Base-by-base conservation (phyloP, 2,888 invertebrate genomes). In the Drosophila lutescens region DNA sequence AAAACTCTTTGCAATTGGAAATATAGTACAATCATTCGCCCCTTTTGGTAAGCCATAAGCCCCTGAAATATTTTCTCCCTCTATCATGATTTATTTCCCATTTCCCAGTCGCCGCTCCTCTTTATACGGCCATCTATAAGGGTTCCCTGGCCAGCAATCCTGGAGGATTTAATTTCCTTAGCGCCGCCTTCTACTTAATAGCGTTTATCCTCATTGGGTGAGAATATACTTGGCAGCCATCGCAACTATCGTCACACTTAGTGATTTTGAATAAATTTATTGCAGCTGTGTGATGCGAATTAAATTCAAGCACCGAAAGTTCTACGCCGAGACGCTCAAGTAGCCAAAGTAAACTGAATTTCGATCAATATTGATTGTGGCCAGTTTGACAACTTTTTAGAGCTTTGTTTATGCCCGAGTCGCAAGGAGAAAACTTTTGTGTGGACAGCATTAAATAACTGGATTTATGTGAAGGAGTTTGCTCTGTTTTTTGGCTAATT, bases 1-100 rank as follows among this genome's bases (percentile, higher is more conserved):
- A 6, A 95, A 95, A 92, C 93, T 96, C n/a, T 96, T 96, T 86
- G 94, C 96, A 0, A 91, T 96, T 38, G 94, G 95, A 83, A 94
- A 95, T 34, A 93, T 94, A 1, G 84, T 95, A 17, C 95, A 96
- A 91, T 94, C 95, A 2, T 77, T 94, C 34, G 93, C 94, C 8
- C 95, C 95, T 0, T 92, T 96, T 55, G 80, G 82, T 82, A 69
- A 41, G 72, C 26, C 3, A 4, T 7, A 6, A 15, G 41, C 2
- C 4, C 1, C 2, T 2, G 2, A 2, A 7, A 0, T 12, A 10
- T 20, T n/a, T 1, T 5, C 8, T 40, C 1, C 47, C 46, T 38
- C 15, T 49, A 58, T 15, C 17, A 6, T 43, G 7, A n/a, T 46
- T 7, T 9, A 7, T 12, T 12, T 34, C 15, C 20, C 20, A 1